Evolutionary conservation across 1,140 invertebrate species (phyloP), one percentile per base, ranked within the genome.

Genomic region (Orchestia grillus): DNA sequence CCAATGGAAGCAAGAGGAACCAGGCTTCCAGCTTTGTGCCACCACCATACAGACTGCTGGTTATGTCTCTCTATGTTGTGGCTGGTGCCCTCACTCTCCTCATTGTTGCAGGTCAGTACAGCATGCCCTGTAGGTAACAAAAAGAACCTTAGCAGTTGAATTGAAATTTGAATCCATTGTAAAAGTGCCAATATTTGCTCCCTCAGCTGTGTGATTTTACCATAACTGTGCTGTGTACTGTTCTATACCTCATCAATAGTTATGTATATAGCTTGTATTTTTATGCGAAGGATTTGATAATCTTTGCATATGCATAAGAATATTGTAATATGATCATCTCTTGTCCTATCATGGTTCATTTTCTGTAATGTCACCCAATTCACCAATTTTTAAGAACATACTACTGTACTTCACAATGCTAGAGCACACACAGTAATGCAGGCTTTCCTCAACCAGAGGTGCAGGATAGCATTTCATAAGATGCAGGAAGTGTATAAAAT

Each of bases 31-130:
- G 40, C 44, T 44, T 94, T 6, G 40, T 94, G 43, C 92, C 92
- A 94, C 44, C 92, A 6, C 92, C 92, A 45, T 94, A 94, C 92
- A 19, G 92, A 94, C 43, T 45, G 92, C 44, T 94, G 36, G 92
- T 94, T 19, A 94, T 94, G 40, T 44, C 92, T 6, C 92, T 94
- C 23, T 94, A 94, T 94, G 92, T 36, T 8, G 44, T 45, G 41
- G 92, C 92, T 94, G 92, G 92, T 11, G 45, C 92, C 92, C 92
- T 94, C 36, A 94, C 44, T 16, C 92, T 94, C 40, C 6, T 94
- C 44, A 94, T 94, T 94, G 92, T 94, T 47, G 92, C 92, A 45
- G 92, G 92, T 94, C 40, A 44, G 92, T 94, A 6, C 47, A 53
- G 88, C 41, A 6, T 92, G n/a, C 11, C n/a, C 6, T 44, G 19